phyloP scores from a whole-genome alignment of 2,113 vertebrate species.

The Neolamprologus hecqui region DNA sequence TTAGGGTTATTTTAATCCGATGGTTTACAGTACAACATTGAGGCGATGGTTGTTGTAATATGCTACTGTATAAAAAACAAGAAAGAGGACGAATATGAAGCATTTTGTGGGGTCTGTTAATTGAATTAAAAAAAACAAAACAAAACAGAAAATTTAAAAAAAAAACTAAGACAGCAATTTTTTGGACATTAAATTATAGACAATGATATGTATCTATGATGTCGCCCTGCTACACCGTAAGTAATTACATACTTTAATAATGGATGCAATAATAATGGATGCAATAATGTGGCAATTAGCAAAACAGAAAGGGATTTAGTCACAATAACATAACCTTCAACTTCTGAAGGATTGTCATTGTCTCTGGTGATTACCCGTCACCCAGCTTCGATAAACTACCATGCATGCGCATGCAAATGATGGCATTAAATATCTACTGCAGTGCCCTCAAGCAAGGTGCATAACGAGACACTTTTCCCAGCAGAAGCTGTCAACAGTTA shows the following conservation, averaged over 20 bases:
- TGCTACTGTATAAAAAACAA: not conserved
- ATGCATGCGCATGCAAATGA: not conserved
- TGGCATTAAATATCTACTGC: not conserved
- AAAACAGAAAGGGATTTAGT: not conserved
- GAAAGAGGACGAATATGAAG: not conserved
- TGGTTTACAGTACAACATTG: not conserved
- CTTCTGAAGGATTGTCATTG: not conserved
- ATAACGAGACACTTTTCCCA: not conserved
- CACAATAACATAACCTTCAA: not conserved
- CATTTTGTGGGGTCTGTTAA: not conserved
- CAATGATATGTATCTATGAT: not conserved
- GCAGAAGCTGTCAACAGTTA: not conserved
- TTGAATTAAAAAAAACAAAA: not conserved
- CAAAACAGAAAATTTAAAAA: rapidly evolving
- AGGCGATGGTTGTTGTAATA: not conserved
- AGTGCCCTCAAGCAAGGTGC: not conserved
- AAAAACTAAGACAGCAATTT: too few relatives aligned
- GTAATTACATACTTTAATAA: not conserved
- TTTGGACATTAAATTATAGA: not conserved
- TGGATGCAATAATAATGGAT: not conserved
- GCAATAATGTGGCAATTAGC: not conserved
- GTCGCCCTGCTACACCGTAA: not conserved
- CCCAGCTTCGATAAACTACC: not conserved
- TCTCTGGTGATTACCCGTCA: not conserved
- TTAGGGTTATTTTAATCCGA: not conserved